Evolutionary conservation across 2,888 invertebrate species (phyloP).

Genomic region (Portevinia maculata): DNA sequence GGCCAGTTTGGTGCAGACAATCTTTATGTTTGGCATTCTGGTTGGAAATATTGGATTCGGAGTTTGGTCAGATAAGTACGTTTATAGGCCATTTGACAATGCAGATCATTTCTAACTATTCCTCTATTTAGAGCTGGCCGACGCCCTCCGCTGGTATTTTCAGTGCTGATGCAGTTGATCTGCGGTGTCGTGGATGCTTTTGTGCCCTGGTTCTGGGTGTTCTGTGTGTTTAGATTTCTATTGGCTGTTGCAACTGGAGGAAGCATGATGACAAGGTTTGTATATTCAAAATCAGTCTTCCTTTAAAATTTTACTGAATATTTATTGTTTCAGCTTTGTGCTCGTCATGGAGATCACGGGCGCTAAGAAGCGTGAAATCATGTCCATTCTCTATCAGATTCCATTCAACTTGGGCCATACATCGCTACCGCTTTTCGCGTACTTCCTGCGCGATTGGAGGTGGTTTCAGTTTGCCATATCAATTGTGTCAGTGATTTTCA

Average conservation of each 20-base stretch:
- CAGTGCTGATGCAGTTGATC: conserved; percentile 89
- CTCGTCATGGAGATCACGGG: conserved; percentile 88
- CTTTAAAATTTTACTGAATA: not conserved
- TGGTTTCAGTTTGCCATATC: conserved; percentile 88
- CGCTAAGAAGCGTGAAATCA: conserved; percentile 83
- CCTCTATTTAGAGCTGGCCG: conserved; percentile 87
- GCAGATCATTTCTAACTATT: not conserved
- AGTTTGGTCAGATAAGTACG: conserved; percentile 89
- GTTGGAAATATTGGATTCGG: conserved; percentile 90
- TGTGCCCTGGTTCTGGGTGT: conserved; percentile 86
- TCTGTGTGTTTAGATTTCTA: conserved; percentile 88
- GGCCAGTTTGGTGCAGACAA: conserved; percentile 89
- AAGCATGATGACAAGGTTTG: conserved; percentile 88
- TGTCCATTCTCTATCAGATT: conserved; percentile 86
- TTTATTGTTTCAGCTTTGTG: conserved; percentile 84
- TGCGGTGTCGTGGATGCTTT: conserved; percentile 89
- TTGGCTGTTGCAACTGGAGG: conserved; percentile 91
- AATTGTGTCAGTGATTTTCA: conserved; percentile 84
- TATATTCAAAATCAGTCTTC: not conserved
- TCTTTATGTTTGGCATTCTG: conserved; percentile 91
- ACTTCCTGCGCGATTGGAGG: conserved; percentile 87
- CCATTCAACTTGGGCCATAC: conserved; percentile 89
- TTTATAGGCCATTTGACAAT: not conserved
- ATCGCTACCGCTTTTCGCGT: conserved; percentile 86
- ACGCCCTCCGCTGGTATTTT: conserved; percentile 88